Percentiles rank a stretch among this genome's conserved stretches.
phyloP scores from a whole-genome alignment of 2,888 invertebrate genomes.

The Protonemura montana region DNA sequence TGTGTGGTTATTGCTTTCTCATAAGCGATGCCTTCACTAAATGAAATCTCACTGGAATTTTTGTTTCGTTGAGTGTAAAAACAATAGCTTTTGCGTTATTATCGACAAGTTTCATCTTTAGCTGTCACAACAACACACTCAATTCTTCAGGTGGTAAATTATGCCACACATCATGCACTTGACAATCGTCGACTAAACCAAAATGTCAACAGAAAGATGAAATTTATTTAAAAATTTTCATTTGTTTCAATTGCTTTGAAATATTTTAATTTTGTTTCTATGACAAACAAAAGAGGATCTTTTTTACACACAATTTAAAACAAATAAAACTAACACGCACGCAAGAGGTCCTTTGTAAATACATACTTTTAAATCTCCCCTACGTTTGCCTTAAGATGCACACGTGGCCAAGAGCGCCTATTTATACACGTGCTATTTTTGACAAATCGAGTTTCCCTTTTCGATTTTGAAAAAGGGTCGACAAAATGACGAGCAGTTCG shows the following conservation, averaged over 20 bases:
- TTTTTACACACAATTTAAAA: not conserved
- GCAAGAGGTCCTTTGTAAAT: not conserved
- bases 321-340: not conserved
- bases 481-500: not conserved
- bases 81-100: too few species aligned
- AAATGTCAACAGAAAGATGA: too few species aligned
- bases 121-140: too few species aligned
- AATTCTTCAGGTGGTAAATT: too few species aligned
- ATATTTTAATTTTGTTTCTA: too few species aligned
- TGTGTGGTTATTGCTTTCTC: not conserved
- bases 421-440: not conserved
- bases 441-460: constrained; percentile 2
- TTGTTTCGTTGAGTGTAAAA: too few species aligned
- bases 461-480: not conserved
- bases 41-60: not conserved
- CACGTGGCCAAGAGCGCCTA: not conserved
- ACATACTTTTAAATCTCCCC: not conserved
- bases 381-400: not conserved
- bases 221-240: too few species aligned
- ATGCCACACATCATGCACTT: too few species aligned
- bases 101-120: too few species aligned
- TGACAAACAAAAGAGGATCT: not conserved
- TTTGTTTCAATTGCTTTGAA: too few species aligned
- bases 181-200: too few species aligned
- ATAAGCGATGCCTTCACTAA: not conserved